Evolutionary conservation across 1,140 invertebrate genomes (phyloP), one percentile per base, ranked within the genome.

Genomic region (Hypsibius dujardini): DNA sequence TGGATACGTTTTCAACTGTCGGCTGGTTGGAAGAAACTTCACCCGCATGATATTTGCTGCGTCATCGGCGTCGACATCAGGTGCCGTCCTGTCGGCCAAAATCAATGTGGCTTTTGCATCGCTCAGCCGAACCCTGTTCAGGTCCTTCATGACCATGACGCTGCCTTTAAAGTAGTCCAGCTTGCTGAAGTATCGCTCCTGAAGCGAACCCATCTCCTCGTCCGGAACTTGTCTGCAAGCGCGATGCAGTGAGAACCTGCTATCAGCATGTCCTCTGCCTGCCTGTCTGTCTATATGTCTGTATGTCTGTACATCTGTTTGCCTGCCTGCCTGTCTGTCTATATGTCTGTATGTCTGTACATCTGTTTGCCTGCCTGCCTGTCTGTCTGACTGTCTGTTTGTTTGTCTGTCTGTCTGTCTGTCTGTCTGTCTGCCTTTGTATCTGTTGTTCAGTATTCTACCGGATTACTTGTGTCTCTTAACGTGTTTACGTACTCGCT

Each of bases 31-130:
- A 7, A 56, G 50, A 7, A 56, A 56, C 50, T n/a, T 56, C n/a
- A 67, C 62, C 12, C 62, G 12, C 62, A 67, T 67, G 42, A 67
- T 67, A 42, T 67, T 67, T 15, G 62, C 62, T 42, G 62, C 12
- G 62, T 67, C 62, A 7, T 67, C 62, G 12, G 62, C 62, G 42
- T 67, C 62, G 12, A 42, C 42, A 42, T 67, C 62, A 15, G 62
- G 12, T 45, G 62, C 62, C 42, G 42, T 67, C 62, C 62, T 12
- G 62, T 67, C 42, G 62, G 62, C 62, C 12, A 67, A 7, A 67
- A 67, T 67, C 62, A 67, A 67, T 42, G 42, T 45, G 45, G 62
- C 62, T 67, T 45, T 67, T 12, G 62, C 62, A 15, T 67, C 62
- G 12, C 3, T 42, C 42, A 67, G 42, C 7, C 45, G 12, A 3